Evolutionary conservation across 2,797 vertebrate species (phyloP), one percentile per base, ranked within the genome.

Genomic region (Hapalemur alaotrensis): DNA sequence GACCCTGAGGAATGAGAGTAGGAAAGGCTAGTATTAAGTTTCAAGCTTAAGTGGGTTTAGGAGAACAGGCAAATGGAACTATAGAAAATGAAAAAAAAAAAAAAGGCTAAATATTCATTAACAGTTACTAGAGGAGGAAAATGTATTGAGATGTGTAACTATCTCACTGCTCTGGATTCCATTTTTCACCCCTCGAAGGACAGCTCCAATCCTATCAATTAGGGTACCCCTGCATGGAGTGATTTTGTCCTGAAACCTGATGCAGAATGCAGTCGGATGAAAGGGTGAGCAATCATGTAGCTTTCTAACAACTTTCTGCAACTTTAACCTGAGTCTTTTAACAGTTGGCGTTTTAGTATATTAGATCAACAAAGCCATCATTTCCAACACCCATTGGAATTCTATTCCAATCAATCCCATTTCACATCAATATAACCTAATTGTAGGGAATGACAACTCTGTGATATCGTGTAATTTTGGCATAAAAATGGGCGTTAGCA

Each of bases 11-110:
- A 91, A 59, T 73, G 48, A 93, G 57, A 94, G 79, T 76, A 89
- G 85, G 79, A 91, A 95, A 96, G 69, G 25, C 89, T 91, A 79
- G 43, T 86, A 91, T 91, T 96, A 94, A 80, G 95, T 87, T 75
- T 94, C 79, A 80, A 48, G 86, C 86, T 91, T 91, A 95, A 96
- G 22, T 0, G 7, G 18, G 35, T 79, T 1, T 54, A 75, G 73
- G 48, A 90, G 76, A 90, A 93, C 35, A 87, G 38, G 54, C 41
- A 87, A 76, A 73, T n/a, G 50, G 32, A 96, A 70, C 32, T 54
- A 76, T 5, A 94, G 46, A 70, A 95, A 93, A 89, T 38, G 63
- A 15, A 80, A 15, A 76, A 86, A 59, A 22, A 22, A 25, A 25
- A 59, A 59, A 72, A 76, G n/a, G 38, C 3, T 46, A 94, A 95